Evolutionary conservation across 2,797 vertebrate species (phyloP), one percentile per base, ranked within the genome.

Genomic region (Malacoraja senta): DNA sequence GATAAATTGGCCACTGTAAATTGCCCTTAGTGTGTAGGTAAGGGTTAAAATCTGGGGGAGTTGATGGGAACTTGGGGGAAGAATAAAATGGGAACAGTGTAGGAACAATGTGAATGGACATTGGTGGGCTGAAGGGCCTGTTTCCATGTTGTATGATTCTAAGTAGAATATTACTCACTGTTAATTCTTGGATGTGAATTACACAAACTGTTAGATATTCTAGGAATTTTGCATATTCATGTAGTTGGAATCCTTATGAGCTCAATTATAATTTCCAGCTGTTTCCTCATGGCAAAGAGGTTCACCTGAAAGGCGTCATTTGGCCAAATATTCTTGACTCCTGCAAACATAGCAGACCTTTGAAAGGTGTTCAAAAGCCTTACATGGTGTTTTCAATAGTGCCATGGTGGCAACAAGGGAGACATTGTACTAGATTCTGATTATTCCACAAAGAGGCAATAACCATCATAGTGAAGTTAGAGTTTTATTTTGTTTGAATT

Each of bases 181-280:
- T 17, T 35, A 86, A 21, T 88, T 88, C 61, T 68, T 88, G 84
- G n/a, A 68, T 68, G 84, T 88, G n/a, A 8, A 65, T 88, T 88
- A 63, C 84, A 68, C n/a, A n/a, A 88, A 35, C n/a, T 35, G 44
- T 29, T 84, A 53, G 84, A 68, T 68, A n/a, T 32, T 74, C 71
- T 24, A 68, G 63, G 84, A 68, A 88, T 68, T 68, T 32, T 68
- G 61, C 29, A 7, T 61, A 86, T n/a, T 26, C 17, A 61, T 80
- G 58, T 29, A 29, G 6, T 19, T 88, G 63, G n/a, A 88, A 88
- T 68, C n/a, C 61, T 88, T 32, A 35, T 88, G 29, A 19, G 8
- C 84, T 21, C 32, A 9, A 63, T 86, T 63, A 19, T 68, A 32
- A 68, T 21, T 68, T 68, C n/a, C 63, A 88, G 84, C 29, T 68